Evolutionary conservation across 2,113 vertebrate species (phyloP).

Genomic region (Podilymbus podiceps): DNA sequence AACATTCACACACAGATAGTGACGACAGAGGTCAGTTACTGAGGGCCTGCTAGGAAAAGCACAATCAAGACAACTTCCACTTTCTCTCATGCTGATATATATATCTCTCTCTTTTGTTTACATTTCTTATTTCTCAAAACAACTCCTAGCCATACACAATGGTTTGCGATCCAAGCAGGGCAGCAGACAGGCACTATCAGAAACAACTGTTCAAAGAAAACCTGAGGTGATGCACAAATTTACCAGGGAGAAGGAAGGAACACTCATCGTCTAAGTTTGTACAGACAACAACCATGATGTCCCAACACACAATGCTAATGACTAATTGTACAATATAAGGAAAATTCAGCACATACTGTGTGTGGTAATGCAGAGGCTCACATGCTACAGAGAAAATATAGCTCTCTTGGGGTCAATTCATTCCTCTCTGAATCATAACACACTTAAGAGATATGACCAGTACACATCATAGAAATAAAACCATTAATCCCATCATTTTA

Average conservation of each 20-base stretch:
- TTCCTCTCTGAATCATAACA: not conserved
- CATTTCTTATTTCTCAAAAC: not conserved
- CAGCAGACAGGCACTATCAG: not conserved
- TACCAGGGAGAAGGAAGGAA: not conserved
- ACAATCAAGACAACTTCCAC: not conserved
- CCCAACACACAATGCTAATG: not conserved
- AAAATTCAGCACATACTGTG: not conserved
- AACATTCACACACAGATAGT: not conserved
- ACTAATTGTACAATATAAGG: not conserved
- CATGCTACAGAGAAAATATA: not conserved
- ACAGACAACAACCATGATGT: not conserved
- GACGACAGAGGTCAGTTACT: not conserved
- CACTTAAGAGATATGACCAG: not conserved
- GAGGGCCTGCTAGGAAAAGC: not conserved
- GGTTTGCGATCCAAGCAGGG: not conserved
- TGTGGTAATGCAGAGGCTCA: not conserved
- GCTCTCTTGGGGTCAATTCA: not conserved
- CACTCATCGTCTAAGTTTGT: not conserved
- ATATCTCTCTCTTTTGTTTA: not conserved
- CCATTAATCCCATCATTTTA: not conserved
- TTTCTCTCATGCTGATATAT: not conserved
- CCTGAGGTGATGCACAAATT: rapidly evolving
- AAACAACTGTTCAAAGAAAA: not conserved
- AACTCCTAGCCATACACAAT: not conserved
- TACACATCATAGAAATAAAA: not conserved